These are phyloP conservation scores for Ramazzottius varieornatus DNA, from an alignment of 2,888 invertebrate genomes.

Conservation along the genomic window DNA sequence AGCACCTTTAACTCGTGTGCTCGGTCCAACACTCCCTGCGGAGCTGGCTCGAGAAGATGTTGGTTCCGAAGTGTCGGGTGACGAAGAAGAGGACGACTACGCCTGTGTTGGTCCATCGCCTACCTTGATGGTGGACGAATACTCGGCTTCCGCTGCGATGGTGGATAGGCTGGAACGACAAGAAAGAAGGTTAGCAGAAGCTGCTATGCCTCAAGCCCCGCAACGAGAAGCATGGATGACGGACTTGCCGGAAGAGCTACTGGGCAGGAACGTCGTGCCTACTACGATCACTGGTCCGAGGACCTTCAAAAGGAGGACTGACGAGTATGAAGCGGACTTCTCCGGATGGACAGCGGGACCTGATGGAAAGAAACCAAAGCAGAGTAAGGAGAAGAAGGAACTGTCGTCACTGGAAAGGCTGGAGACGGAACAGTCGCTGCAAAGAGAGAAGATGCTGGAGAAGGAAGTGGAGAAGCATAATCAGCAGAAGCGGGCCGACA, in stretches of 20 bases:
- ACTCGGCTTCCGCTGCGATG: not conserved
- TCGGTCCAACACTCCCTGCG: not conserved
- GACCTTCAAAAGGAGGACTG: not conserved
- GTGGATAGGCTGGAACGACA: not conserved
- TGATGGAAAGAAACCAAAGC: not conserved
- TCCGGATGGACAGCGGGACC: not conserved
- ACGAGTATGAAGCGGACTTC: slow-evolving; percentile 1
- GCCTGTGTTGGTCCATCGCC: not conserved
- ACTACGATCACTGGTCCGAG: not conserved
- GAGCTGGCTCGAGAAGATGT: not conserved
- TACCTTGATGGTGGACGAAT: not conserved
- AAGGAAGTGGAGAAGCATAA: not conserved
- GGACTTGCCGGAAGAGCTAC: not conserved
- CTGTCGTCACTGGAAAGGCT: not conserved
- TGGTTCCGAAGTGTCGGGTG: not conserved
- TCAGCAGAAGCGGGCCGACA: not conserved
- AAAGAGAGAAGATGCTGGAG: not conserved
- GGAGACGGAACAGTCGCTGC: not conserved
- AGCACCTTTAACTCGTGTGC: not conserved
- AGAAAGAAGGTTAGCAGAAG: not conserved
- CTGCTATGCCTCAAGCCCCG: not conserved
- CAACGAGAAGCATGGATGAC: not conserved
- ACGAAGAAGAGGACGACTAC: not conserved
- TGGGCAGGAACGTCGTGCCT: not conserved
- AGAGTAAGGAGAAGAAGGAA: not conserved